Conservation (phyloP, 2,113 vertebrate species). For the Xiphophorus couchianus region DNA sequence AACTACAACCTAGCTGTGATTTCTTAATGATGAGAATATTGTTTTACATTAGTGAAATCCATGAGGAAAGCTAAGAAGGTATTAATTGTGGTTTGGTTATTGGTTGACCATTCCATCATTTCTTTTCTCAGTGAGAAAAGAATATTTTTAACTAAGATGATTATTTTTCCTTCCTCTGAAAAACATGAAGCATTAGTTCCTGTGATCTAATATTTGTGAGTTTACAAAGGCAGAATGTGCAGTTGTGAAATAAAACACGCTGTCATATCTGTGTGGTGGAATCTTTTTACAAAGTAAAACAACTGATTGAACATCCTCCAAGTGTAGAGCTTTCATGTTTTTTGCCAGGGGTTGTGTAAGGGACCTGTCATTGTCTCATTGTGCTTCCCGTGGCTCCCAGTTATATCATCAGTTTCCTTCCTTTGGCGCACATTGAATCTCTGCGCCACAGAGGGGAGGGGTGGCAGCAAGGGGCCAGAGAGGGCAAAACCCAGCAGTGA, state of each 20-base stretch:
- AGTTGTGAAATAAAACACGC: not conserved
- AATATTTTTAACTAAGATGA: too few relatives aligned
- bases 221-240: not conserved
- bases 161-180: not conserved
- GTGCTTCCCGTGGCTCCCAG: not conserved
- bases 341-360: not conserved
- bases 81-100: not conserved
- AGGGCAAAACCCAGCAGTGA: conserved; percentile 65
- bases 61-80: too few relatives aligned
- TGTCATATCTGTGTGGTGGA: too few relatives aligned
- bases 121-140: not conserved
- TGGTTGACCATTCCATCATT: not conserved
- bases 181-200: not conserved
- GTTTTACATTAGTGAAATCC: not conserved
- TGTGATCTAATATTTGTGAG: not conserved
- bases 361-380: conserved; percentile 14
- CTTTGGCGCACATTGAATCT: conserved; percentile 42
- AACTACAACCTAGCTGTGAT: too few relatives aligned
- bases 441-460: conserved; percentile 50
- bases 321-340: not conserved
- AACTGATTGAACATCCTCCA: not conserved
- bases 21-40: not conserved
- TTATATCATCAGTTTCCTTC: conserved; percentile 63
- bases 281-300: not conserved
- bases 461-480: conserved; percentile 37